A percentile compares a stretch with the other conserved stretches of the same genome.
Conservation (phyloP, 2,797 vertebrate species). For the Aulostomus chinensis region DNA sequence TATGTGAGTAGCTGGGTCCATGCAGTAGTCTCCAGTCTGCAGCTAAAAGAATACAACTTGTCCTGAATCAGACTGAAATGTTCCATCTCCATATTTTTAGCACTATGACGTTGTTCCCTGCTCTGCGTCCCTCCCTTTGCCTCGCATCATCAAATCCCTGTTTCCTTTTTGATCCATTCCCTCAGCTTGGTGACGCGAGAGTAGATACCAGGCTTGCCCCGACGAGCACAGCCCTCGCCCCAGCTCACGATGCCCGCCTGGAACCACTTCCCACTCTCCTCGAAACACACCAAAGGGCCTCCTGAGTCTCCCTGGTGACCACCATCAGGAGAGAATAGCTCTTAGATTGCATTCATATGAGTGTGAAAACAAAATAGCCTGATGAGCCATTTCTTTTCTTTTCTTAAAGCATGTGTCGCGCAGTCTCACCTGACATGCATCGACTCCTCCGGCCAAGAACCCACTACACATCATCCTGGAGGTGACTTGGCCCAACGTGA, state of each 20-base stretch:
- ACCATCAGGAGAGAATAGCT: conserved; percentile 2
- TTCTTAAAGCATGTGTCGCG: conserved; percentile 1
- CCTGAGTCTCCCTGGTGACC: conserved; percentile 81
- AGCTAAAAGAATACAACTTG: conserved; percentile 25
- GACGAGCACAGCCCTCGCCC: conserved; percentile 83
- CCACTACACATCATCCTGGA: conserved; percentile 86
- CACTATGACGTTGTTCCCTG: conserved; percentile 5
- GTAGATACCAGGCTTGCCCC: conserved; percentile 84
- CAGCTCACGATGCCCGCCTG: conserved; percentile 85
- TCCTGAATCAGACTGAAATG: conserved; percentile 39
- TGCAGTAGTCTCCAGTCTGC: conserved; percentile 22
- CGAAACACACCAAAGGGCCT: conserved; percentile 80
- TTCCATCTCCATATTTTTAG: conserved; percentile 40
- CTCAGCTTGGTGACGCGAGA: conserved; percentile 75
- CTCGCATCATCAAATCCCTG: conserved; percentile 60
- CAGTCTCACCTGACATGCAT: conserved; percentile 82
- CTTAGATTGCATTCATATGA: conserved; percentile 25
- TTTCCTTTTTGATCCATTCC: conserved; percentile 71
- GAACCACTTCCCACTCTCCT: conserved; percentile 83
- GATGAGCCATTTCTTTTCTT: too few relatives aligned
- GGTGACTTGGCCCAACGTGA: conserved; percentile 79
- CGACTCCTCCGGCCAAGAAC: conserved; percentile 79
- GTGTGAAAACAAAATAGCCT: conserved; percentile 30
- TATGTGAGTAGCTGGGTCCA: conserved; percentile 26
- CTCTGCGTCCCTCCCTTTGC: conserved; percentile 14